Conservation (phyloP, 2,888 invertebrate genomes). For the Corythucha ciliata region DNA sequence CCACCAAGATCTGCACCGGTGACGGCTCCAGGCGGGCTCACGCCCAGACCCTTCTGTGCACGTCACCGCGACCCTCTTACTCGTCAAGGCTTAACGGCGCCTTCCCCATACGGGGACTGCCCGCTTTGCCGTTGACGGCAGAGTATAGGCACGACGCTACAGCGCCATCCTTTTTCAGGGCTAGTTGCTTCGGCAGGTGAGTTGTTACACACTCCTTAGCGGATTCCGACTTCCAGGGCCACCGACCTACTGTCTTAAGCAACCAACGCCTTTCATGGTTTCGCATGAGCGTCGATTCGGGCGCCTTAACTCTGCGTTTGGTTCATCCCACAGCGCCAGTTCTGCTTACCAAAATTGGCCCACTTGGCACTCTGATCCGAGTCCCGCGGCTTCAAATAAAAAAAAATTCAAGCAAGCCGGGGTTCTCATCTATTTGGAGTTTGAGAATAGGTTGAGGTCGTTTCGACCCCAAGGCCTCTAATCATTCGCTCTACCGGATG, state of each 20-base stretch:
- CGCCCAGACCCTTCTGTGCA: constrained; percentile 52
- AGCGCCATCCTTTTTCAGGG: constrained; percentile 58
- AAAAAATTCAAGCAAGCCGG: constrained; percentile 46
- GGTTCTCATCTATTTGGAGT: constrained; percentile 65
- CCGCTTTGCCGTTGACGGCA: constrained; percentile 36
- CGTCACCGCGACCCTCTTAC: constrained; percentile 47
- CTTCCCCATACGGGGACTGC: constrained; percentile 36
- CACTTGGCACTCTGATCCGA: constrained; percentile 41
- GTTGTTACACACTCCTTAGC: constrained; percentile 49
- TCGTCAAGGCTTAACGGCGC: constrained; percentile 45
- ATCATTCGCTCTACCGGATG: constrained; percentile 68
- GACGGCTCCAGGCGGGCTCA: constrained; percentile 47
- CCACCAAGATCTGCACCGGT: constrained; percentile 53
- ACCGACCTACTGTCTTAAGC: constrained; percentile 56
- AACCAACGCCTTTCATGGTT: constrained; percentile 55
- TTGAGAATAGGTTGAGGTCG: constrained; percentile 65
- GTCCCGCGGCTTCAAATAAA: constrained; percentile 46
- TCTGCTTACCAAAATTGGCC: constrained; percentile 48
- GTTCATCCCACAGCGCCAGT: constrained; percentile 44
- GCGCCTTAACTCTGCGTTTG: constrained; percentile 61
- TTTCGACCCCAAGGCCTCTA: constrained; percentile 61
- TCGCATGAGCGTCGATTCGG: constrained; percentile 52
- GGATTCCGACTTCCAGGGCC: constrained; percentile 66
- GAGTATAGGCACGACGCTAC: constrained; percentile 49
- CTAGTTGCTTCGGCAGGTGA: constrained; percentile 44